A percentile compares a stretch with the other conserved stretches of the same genome.
Conservation (phyloP, 2,113 vertebrate genomes). For the Plecturocebus donacophilus region DNA sequence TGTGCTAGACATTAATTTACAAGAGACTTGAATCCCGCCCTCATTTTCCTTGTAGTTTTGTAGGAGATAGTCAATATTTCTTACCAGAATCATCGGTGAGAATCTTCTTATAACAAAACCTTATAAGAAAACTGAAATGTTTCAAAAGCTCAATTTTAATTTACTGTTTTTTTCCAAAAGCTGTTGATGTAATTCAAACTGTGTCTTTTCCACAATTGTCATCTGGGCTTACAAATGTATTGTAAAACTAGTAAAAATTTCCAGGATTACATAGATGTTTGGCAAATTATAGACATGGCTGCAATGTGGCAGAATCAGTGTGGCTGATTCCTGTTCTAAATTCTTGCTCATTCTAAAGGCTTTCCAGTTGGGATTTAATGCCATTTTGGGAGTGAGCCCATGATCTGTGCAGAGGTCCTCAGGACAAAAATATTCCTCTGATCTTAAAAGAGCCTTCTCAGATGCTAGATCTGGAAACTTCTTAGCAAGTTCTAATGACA, state of each 20-base stretch:
- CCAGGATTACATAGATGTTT: not conserved
- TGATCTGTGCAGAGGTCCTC: not conserved
- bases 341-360: not conserved
- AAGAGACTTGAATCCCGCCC: not conserved
- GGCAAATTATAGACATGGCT: not conserved
- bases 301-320: no score
- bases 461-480: not conserved
- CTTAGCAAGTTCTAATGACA: not conserved
- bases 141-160: not conserved
- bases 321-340: no score
- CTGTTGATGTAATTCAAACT: not conserved
- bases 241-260: not conserved
- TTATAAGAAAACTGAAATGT: slow-evolving; percentile 2
- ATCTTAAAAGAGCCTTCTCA: not conserved
- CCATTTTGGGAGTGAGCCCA: not conserved
- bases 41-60: not conserved
- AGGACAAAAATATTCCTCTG: not conserved
- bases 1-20: not conserved
- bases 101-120: not conserved
- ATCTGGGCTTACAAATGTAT: not conserved
- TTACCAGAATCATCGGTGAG: not conserved
- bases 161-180: not conserved
- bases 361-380: not conserved
- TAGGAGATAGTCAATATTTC: not conserved
- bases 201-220: not conserved